Evolutionary conservation across 2,113 vertebrate species (phyloP), one percentile per base, ranked within the genome.

Genomic region (Motacilla tschutschensis): DNA sequence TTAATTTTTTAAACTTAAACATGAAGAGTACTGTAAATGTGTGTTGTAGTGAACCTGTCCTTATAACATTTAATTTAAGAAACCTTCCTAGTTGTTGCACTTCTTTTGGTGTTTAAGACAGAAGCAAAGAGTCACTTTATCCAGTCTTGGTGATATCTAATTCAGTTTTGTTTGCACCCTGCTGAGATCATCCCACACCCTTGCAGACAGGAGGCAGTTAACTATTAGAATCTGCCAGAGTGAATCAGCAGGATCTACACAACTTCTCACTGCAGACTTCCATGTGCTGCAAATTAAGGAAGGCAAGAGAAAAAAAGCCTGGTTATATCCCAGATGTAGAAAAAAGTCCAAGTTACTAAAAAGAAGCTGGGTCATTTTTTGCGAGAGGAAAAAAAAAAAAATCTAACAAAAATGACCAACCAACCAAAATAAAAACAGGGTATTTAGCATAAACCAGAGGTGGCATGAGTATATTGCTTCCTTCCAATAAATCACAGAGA

Each of bases 221-320:
- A 87, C 79, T 74, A 80, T 62, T 58, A 85, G 70, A 87, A 87
- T 89, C 66, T 89, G 38, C 41, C 46, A 65, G 79, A 91, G 85
- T 93, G 91, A 94, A 93, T 93, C 91, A 93, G 91, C 91, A 95
- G 87, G 91, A 91, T 87, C 79, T 60, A 50, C 29, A 58, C 60
- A 83, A 83, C 57, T 93, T 87, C 72, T 78, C 58, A 67, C 77
- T 93, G 87, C 79, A 95, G 89, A 92, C 26, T 67, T 70, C 79
- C 62, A 85, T 60, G 79, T 53, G 46, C 41, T 41, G 85, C 53
- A 87, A 80, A 93, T 71, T 41, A 91, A 80, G 50, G n/a, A 57
- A 80, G 22, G 46, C 25, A 79, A 74, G 57, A 59, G 53, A 70
- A 92, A 92, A 92, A 87, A 73, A n/a, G 21, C 64, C 36, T 67